Evolutionary conservation across 1,140 invertebrate genomes (phyloP).

Genomic region (Drosophila tsacasi): DNA sequence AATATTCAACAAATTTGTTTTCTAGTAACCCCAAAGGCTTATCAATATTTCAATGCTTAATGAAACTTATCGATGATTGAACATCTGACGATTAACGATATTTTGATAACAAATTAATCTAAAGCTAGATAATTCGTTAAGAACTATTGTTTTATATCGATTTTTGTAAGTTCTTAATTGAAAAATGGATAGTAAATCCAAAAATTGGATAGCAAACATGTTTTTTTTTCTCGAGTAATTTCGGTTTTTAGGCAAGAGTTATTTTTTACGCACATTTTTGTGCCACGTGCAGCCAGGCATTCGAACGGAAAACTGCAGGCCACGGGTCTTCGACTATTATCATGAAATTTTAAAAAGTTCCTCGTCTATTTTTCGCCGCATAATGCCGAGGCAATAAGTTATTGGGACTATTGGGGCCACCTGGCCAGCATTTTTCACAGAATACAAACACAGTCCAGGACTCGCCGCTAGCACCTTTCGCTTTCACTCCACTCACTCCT

Average conservation of each 20-base stretch:
- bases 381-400: constrained; percentile 71
- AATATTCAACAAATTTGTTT: too few species aligned
- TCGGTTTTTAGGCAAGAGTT: background rate
- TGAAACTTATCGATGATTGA: too few species aligned
- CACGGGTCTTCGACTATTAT: constrained; percentile 51
- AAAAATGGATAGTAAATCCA: background rate
- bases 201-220: background rate
- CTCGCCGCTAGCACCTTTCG: constrained; percentile 2
- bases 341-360: constrained; percentile 78
- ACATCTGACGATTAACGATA: too few species aligned
- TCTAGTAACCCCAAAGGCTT: too few species aligned
- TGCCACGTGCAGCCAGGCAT: background rate
- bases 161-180: too few species aligned
- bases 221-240: too few species aligned
- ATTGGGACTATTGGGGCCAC: constrained; percentile 78
- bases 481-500: background rate
- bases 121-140: background rate
- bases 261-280: background rate
- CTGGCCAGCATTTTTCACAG: constrained; percentile 47
- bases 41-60: too few species aligned
- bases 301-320: constrained; percentile 44
- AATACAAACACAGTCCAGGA: constrained; percentile 5
- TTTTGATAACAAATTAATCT: too few species aligned
- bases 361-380: constrained; percentile 62
- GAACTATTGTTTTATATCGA: too few species aligned